A percentile compares a stretch with the other conserved stretches of the same genome.
These are phyloP conservation scores for Criorhina ranunculi DNA, from an alignment of 2,888 invertebrate genomes.

Conservation along the genomic window DNA sequence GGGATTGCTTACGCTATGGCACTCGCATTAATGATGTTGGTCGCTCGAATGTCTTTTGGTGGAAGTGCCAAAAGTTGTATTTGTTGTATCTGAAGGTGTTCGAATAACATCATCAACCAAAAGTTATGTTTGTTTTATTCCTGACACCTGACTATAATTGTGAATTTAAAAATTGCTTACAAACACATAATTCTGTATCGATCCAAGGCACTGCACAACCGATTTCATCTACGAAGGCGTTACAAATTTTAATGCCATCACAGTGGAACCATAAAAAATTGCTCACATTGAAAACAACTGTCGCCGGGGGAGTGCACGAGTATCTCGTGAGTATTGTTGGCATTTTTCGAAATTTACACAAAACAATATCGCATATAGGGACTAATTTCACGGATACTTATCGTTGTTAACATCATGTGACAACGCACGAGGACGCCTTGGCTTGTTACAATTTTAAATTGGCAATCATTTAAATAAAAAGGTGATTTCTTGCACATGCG, in stretches of 20 bases:
- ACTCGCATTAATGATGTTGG: slow-evolving; percentile 63
- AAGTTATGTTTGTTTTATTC: too few species aligned
- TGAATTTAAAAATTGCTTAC: slow-evolving; percentile 22
- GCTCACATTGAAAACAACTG: slow-evolving; percentile 75
- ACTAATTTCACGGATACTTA: slow-evolving; percentile 76
- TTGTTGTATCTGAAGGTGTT: slow-evolving; percentile 3
- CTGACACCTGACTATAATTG: too few species aligned
- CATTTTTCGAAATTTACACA: slow-evolving; percentile 60
- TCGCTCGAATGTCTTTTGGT: slow-evolving; percentile 2
- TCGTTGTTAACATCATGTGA: slow-evolving; percentile 76
- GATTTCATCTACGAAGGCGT: slow-evolving; percentile 78
- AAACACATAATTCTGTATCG: slow-evolving; percentile 16
- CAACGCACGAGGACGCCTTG: slow-evolving; percentile 39
- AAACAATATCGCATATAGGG: slow-evolving; percentile 67
- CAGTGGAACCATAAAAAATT: slow-evolving; percentile 79
- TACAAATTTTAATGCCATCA: slow-evolving; percentile 83
- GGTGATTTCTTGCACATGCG: slow-evolving; percentile 67
- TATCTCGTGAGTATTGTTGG: slow-evolving; percentile 27
- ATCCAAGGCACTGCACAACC: slow-evolving; percentile 5
- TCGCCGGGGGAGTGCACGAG: slow-evolving; percentile 59
- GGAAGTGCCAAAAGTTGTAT: slow-evolving; percentile 2
- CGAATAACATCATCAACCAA: neutral
- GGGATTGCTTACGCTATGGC: slow-evolving; percentile 67
- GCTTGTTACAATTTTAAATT: slow-evolving; percentile 65
- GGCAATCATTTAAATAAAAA: slow-evolving; percentile 76